phyloP scores from a whole-genome alignment of 2,888 invertebrate species.

The Oligia latruncula region DNA sequence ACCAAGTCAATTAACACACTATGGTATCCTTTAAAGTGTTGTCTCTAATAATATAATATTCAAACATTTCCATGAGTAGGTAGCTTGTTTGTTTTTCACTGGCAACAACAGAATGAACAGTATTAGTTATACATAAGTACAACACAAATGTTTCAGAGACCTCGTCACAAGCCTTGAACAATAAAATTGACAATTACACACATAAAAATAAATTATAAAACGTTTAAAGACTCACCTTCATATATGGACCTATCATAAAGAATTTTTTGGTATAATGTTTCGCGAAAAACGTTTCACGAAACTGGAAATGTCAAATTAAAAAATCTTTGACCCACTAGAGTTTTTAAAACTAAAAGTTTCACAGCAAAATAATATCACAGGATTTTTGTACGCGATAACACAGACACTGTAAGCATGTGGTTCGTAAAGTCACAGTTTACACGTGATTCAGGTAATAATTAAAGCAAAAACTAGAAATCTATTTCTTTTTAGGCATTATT shows the following conservation, averaged over 20 bases:
- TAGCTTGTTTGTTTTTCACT: conserved; percentile 11
- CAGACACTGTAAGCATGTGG: conserved; percentile 76
- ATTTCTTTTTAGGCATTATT: conserved; percentile 89
- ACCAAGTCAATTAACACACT: conserved; percentile 15
- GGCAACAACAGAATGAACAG: not conserved
- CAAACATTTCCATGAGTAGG: conserved; percentile 30
- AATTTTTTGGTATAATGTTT: conserved; percentile 81
- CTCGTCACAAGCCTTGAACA: conserved; percentile 41
- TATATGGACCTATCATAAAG: conserved; percentile 90
- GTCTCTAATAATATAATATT: conserved; percentile 36
- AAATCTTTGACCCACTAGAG: conserved; percentile 65
- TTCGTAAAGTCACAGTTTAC: conserved; percentile 80
- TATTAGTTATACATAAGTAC: not conserved
- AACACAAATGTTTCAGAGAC: conserved; percentile 42
- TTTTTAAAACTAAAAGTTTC: conserved; percentile 75
- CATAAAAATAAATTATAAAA: conserved; percentile 58
- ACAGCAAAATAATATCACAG: conserved; percentile 87
- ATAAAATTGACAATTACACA: conserved; percentile 14
- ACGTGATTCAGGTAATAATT: conserved; percentile 73
- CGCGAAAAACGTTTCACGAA: conserved; percentile 89
- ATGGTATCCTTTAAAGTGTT: not conserved
- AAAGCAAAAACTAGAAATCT: conserved; percentile 55
- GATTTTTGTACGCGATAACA: conserved; percentile 77
- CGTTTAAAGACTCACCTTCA: conserved; percentile 85
- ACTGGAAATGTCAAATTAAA: conserved; percentile 72